Percentiles rank a stretch among this genome's conserved stretches.
phyloP scores from a whole-genome alignment of 2,797 vertebrate species.

The Trachurus trachurus region DNA sequence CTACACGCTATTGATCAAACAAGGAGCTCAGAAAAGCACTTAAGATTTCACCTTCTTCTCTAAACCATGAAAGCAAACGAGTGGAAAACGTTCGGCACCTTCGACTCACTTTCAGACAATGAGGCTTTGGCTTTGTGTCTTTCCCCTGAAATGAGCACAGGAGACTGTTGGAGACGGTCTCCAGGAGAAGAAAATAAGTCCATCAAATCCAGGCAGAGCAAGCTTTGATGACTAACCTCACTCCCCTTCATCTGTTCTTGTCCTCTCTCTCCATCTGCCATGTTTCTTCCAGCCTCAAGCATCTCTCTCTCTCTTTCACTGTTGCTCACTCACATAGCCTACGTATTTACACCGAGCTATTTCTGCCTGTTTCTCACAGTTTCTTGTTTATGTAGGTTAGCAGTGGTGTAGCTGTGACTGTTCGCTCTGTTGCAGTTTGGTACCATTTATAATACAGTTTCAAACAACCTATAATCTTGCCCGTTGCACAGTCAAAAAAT shows the following conservation, averaged over 20 bases:
- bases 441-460: neutral
- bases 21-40: constrained; percentile 14
- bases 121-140: constrained; percentile 17
- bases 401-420: neutral
- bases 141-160: neutral
- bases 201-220: constrained; percentile 44
- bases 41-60: constrained; percentile 19
- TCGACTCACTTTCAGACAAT: constrained; percentile 18
- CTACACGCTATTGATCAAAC: constrained; percentile 62
- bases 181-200: constrained; percentile 44
- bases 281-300: constrained; percentile 34
- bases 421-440: neutral
- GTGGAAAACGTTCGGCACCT: constrained; percentile 1
- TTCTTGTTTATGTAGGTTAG: neutral
- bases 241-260: constrained; percentile 40
- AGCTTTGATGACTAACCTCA: constrained; percentile 58
- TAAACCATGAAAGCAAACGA: constrained; percentile 19
- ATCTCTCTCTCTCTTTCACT: constrained; percentile 33
- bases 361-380: constrained; percentile 10
- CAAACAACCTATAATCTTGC: neutral
- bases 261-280: constrained; percentile 43
- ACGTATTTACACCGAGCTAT: constrained; percentile 21
- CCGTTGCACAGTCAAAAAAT: neutral
- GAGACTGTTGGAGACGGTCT: constrained; percentile 21
- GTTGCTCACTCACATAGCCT: constrained; percentile 13